Conservation (phyloP, 2,797 vertebrate species). For the Hoplostethus atlanticus region DNA sequence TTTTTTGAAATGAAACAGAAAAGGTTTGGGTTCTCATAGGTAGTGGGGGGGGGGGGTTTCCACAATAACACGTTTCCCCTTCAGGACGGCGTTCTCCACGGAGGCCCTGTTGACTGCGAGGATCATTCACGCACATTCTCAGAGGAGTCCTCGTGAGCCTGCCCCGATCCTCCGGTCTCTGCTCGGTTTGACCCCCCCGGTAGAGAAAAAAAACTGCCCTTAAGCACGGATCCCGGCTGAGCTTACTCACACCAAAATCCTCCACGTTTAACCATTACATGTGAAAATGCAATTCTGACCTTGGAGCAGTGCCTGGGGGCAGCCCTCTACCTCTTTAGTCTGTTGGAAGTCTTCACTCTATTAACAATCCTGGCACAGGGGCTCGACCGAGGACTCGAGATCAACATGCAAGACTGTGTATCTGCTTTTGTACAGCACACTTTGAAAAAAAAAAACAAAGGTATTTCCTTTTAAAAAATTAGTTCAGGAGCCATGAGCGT, state of each 20-base stretch:
- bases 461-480: slow-evolving; percentile 80
- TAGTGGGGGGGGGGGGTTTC: slow-evolving; percentile 46
- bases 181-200: slow-evolving; percentile 49
- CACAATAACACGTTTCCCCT: slow-evolving; percentile 58
- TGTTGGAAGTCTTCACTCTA: slow-evolving; percentile 71
- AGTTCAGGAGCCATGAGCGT: slow-evolving; percentile 78
- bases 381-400: slow-evolving; percentile 71
- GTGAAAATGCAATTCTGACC: slow-evolving; percentile 79
- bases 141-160: slow-evolving; percentile 69
- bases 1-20: slow-evolving; percentile 73
- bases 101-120: slow-evolving; percentile 61
- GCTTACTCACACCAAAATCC: slow-evolving; percentile 71
- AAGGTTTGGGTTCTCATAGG: slow-evolving; percentile 70
- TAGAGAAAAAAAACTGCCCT: slow-evolving; percentile 72
- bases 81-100: slow-evolving; percentile 62
- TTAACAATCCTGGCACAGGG: slow-evolving; percentile 70
- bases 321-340: slow-evolving; percentile 81
- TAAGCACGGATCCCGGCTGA: slow-evolving; percentile 72
- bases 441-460: slow-evolving; percentile 72
- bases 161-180: slow-evolving; percentile 65
- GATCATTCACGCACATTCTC: slow-evolving; percentile 66
- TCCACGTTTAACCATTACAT: slow-evolving; percentile 60
- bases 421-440: slow-evolving; percentile 83
- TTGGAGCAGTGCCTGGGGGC: slow-evolving; percentile 74
- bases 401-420: slow-evolving; percentile 81